Percentiles rank a stretch among this genome's conserved stretches.
phyloP scores from a whole-genome alignment of 2,888 invertebrate genomes.

The Noctua comes region DNA sequence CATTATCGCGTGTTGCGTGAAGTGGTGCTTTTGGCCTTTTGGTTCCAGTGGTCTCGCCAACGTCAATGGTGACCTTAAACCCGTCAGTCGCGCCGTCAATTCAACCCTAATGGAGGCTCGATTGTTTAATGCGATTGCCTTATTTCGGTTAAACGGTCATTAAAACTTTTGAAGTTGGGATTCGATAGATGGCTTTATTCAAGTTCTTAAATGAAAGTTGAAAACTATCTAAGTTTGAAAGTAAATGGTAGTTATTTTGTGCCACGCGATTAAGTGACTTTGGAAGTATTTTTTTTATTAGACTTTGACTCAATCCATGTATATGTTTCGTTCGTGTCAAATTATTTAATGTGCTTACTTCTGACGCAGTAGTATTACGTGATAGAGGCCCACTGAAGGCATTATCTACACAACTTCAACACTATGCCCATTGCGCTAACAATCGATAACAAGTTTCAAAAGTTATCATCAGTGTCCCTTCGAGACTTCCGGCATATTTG shows the following conservation, averaged over 20 bases:
- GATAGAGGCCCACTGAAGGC: not conserved
- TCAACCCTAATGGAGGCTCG: conserved; percentile 50
- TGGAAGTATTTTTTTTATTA: not conserved
- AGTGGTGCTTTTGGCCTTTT: conserved; percentile 36
- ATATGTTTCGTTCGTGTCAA: not conserved
- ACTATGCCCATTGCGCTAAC: not conserved
- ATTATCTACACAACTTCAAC: not conserved
- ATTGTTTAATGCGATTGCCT: conserved; percentile 54
- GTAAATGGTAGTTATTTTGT: not conserved
- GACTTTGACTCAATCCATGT: not conserved
- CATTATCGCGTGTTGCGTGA: conserved; percentile 15
- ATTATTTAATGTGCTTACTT: not conserved
- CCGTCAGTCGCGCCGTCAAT: conserved; percentile 59
- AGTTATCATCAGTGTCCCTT: not conserved
- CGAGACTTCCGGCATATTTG: conserved; percentile 29
- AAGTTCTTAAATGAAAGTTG: not conserved
- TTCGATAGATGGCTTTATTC: conserved; percentile 1
- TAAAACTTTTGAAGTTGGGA: conserved; percentile 12
- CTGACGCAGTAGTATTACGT: not conserved
- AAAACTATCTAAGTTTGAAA: not conserved
- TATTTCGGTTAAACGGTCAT: conserved; percentile 52
- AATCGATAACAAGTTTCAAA: not conserved
- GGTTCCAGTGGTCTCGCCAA: conserved; percentile 39
- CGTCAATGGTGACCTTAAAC: conserved; percentile 59
- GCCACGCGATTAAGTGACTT: not conserved